These are phyloP conservation scores for Zapus hudsonius DNA, from an alignment of 2,113 vertebrate genomes.

Conservation along the genomic window DNA sequence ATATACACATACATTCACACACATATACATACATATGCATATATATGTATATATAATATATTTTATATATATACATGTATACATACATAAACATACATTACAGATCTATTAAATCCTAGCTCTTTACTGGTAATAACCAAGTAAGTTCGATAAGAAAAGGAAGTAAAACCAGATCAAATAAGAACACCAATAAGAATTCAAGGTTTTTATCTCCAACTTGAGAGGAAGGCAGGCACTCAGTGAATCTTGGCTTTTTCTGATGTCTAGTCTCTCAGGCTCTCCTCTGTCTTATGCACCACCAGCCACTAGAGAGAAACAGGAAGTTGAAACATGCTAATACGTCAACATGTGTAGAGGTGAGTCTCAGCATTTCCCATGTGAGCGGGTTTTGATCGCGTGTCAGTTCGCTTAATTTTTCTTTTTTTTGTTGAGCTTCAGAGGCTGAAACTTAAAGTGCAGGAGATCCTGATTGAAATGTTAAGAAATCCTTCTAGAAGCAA, in stretches of 20 bases:
- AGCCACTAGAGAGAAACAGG: slow-evolving; percentile 8
- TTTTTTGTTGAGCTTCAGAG: slow-evolving; percentile 38
- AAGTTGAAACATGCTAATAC: slow-evolving; percentile 56
- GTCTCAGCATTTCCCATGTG: not conserved
- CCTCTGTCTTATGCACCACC: not conserved
- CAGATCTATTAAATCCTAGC: not conserved
- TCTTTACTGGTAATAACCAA: not conserved
- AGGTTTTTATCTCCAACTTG: slow-evolving; percentile 11
- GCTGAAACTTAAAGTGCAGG: not conserved
- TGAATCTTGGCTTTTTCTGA: not conserved
- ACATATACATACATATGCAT: not conserved
- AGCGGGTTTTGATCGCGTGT: slow-evolving; percentile 52
- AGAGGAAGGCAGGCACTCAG: not conserved
- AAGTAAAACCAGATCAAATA: slow-evolving; percentile 4
- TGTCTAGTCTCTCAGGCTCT: slow-evolving; percentile 19
- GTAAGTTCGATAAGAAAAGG: not conserved
- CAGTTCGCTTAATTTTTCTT: slow-evolving; percentile 46
- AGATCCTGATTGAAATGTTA: slow-evolving; percentile 11
- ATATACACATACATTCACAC: too few species aligned
- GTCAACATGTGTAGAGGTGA: slow-evolving; percentile 28
- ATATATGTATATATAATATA: not conserved
- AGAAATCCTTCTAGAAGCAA: not conserved
- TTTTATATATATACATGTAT: too few species aligned
- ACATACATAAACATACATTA: not conserved
- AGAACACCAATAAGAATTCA: slow-evolving; percentile 16